Base-by-base conservation (phyloP, 1,140 invertebrate genomes). In the Cephus cinctus region DNA sequence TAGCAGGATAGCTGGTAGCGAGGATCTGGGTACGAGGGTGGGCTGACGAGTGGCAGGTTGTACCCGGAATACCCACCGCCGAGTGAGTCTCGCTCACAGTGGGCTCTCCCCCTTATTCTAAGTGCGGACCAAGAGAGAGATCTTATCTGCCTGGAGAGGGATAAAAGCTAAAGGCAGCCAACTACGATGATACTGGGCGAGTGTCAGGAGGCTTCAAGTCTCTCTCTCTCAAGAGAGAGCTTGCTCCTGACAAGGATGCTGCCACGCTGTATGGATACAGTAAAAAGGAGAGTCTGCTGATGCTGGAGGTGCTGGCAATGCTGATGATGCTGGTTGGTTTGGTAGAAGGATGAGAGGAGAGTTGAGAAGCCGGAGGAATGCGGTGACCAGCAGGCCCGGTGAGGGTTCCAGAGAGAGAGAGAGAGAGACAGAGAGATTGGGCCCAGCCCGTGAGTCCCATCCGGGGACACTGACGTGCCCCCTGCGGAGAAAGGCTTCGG, bases 31-130 rank as follows among this genome's bases (percentile, higher is more conserved):
- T 52, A 62, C 49, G 55, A 70, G 69, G 69, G 70, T 73, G 69
- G 64, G 53, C 69, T 63, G 70, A 69, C 66, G 69, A 73, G 67
- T 71, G 69, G 67, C 64, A 73, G 64, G 66, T 70, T 69, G 64
- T 69, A 68, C 59, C 66, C 64, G 63, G 69, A 70, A 73, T 73
- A 69, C 61, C 67, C 67, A 68, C 67, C 67, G 65, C 59, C 59
- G 65, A 64, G n/a, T n/a, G n/a, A n/a, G 67, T 52, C 54, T 63
- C 55, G 52, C 65, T 2, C 56, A 59, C 71, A 71, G 69, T 71
- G 59, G 68, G 69, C 59, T 68, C 59, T 65, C 65, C 49, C 56
- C 51, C 61, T 69, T 61, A 69, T 63, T 67, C 55, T 57, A 64
- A 62, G 54, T 59, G 61, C 60, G 54, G 47, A 54, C 43, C 34